phyloP scores from a whole-genome alignment of 2,888 invertebrate genomes.

The Dryobotodes eremita region DNA sequence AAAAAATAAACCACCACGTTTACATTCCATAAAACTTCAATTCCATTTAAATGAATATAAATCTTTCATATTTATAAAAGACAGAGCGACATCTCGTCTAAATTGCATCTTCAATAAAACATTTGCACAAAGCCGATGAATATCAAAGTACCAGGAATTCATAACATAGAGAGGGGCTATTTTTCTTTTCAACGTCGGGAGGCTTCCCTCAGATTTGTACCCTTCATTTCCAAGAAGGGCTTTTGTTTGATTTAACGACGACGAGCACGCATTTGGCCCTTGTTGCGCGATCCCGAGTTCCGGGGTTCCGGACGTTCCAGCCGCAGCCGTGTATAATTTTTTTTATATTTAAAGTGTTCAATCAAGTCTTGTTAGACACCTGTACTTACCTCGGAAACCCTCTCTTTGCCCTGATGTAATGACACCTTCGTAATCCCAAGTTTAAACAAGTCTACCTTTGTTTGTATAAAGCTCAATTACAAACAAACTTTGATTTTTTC shows the following conservation, averaged over 20 bases:
- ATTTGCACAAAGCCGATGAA: conserved; percentile 60
- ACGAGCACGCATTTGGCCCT: conserved; percentile 61
- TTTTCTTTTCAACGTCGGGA: conserved; percentile 48
- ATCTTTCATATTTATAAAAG: conserved; percentile 29
- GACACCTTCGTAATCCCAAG: conserved; percentile 62
- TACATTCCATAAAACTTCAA: background rate
- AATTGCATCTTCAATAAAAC: conserved; percentile 57
- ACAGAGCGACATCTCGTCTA: conserved; percentile 5
- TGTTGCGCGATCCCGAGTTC: conserved; percentile 25
- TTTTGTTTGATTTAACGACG: conserved; percentile 69
- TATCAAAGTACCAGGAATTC: conserved; percentile 56
- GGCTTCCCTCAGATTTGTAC: conserved; percentile 58
- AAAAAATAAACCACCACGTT: conserved; percentile 10
- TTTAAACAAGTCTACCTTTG: conserved; percentile 58
- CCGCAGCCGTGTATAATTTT: conserved; percentile 40
- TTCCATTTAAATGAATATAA: conserved; percentile 32
- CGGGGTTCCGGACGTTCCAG: conserved; percentile 33
- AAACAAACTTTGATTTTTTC: background rate
- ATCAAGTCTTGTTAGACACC: conserved; percentile 58
- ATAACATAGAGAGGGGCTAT: conserved; percentile 53
- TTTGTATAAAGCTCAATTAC: conserved; percentile 27
- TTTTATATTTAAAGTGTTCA: conserved; percentile 58
- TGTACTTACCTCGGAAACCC: conserved; percentile 57
- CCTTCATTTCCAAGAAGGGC: conserved; percentile 63
- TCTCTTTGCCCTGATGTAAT: conserved; percentile 49